Evolutionary conservation across 37 sponge, comb jelly and placozoan genomes (phyloP), one percentile per base, ranked within the genome.

Genomic region (Cladorhizidae sp.): DNA sequence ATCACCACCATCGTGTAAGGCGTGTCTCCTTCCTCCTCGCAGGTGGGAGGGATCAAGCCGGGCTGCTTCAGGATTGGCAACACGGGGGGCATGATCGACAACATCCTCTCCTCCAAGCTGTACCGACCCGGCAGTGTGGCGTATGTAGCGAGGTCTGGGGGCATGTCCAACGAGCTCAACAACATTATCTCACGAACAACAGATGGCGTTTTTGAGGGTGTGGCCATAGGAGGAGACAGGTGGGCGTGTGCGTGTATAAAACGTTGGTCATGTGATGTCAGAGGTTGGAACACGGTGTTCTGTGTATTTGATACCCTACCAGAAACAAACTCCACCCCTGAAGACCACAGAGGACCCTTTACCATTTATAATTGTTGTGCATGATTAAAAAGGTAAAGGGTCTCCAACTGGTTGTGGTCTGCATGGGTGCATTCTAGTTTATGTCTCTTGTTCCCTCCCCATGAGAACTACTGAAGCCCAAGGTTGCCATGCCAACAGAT

Each of bases 61-160:
- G 98, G 98, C 52, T 98, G 98, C 70, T 98, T 98, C 94, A 95
- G 93, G 85, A 98, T 98, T 35, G 98, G 98, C 35, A 98, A 98
- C 85, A 95, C 98, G 3, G 98, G 95, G 38, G 98, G 98, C 40
- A 98, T 98, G 98, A 77, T 93, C 64, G 98, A 98, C 72, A 98
- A 98, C 80, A 89, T 98, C 40, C 52, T 95, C 33, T 28, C 88
- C n/a, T 92, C 95, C 57, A 98, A 93, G 55, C 92, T 98, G 31
- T 98, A 95, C 75, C 37, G 98, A 23, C 98, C 98, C 1, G 98
- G 98, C 37, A 89, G 93, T 86, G 95, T 98, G 31, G 98, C 98
- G 3, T 98, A 98, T 80, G 98, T 98, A 40, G 93, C 96, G 9
- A 85, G 98, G 8, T 98, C 98, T 61, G 98, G 98, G 20, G 98